Conservation (phyloP, 2,113 vertebrate species). For the Edolisoma coerulescens region DNA sequence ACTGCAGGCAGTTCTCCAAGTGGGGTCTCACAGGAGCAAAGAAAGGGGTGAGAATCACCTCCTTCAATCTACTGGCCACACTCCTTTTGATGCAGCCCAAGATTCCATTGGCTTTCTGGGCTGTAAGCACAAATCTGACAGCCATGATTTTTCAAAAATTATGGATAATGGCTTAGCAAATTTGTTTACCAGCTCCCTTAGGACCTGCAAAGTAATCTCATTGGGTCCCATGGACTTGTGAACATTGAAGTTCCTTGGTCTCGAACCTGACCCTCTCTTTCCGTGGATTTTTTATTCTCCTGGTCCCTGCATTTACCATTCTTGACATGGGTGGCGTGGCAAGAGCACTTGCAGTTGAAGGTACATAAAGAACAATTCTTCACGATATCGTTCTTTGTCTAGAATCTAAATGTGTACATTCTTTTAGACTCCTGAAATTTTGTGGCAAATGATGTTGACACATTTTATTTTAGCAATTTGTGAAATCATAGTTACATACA, state of each 20-base stretch:
- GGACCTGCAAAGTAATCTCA: not conserved
- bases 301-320: not conserved
- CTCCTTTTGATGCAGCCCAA: not conserved
- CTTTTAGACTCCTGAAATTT: not conserved
- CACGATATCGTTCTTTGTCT: not conserved
- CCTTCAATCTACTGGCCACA: not conserved
- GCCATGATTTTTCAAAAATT: not conserved
- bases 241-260: not conserved
- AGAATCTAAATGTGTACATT: not conserved
- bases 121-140: not conserved
- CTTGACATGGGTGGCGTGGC: not conserved
- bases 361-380: not conserved
- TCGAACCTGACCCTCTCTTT: not conserved
- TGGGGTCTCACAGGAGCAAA: not conserved
- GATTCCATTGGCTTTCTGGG: not conserved
- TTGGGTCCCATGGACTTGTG: not conserved
- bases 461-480: conserved; percentile 12
- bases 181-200: not conserved
- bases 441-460: not conserved
- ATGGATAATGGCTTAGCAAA: not conserved
- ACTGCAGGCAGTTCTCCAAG: not conserved
- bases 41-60: not conserved
- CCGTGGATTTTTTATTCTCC: not conserved
- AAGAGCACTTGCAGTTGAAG: not conserved
- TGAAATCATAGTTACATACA: conserved; percentile 14